Evolutionary conservation across 2,113 vertebrate species (phyloP), one percentile per base, ranked within the genome.

Genomic region (Psophia crepitans): DNA sequence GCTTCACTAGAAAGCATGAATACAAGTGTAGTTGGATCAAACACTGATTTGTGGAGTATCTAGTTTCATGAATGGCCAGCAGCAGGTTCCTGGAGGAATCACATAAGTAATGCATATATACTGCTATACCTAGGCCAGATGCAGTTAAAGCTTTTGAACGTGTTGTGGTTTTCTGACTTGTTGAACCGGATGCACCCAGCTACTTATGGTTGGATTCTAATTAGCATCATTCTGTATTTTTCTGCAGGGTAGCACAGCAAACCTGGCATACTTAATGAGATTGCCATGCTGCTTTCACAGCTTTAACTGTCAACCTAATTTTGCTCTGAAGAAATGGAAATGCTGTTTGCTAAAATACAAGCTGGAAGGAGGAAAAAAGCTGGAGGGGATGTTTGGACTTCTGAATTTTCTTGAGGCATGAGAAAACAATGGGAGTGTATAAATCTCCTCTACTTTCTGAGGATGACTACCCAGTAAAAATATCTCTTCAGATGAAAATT

Each of bases 241-340:
- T 89, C 92, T 95, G 66, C 46, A 53, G 75, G 51, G 27, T 51
- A 86, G 46, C 33, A 26, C 20, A 43, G 71, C 39, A 89, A 87
- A 64, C 27, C 27, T 86, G 41, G 19, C 11, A 14, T 49, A 3
- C 22, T 90, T 90, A 85, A 41, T 79, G 35, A 70, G 43, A 39
- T 51, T 88, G 46, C 46, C 22, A 14, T 56, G 75, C 68, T 88
- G 66, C 33, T 86, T 88, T 92, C 56, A 60, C 11, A 64, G 88
- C 46, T 94, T 61, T 76, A 80, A 28, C 28, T 84, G 46, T 66
- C 68, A 90, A 19, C 64, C 56, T 92, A 30, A 63, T 93, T 88
- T 46, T 41, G 20, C 49, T 86, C 56, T 57, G 35, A 79, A 69
- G 43, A 88, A 91, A 20, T 21, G 2, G 18, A 9, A 44, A 39